Conservation (phyloP, 2,797 vertebrate species). For the Enteromius radiatus region DNA sequence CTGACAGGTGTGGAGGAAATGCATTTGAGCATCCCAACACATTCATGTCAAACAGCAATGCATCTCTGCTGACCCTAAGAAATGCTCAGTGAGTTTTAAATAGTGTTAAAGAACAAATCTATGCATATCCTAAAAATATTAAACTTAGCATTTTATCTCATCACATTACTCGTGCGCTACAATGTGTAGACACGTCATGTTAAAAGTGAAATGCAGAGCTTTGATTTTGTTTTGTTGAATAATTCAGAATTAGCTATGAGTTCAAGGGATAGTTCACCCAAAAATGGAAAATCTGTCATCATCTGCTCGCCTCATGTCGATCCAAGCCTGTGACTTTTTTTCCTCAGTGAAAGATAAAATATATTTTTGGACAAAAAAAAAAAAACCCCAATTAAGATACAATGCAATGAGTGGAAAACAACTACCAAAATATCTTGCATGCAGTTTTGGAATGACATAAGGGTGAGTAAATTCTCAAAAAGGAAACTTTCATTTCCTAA, state of each 20-base stretch:
- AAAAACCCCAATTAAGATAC: no score
- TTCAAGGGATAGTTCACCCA: neutral
- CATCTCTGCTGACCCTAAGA: conserved; percentile 2
- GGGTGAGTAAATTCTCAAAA: neutral
- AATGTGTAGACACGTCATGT: neutral
- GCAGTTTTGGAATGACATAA: neutral
- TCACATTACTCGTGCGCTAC: neutral
- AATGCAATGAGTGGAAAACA: no score
- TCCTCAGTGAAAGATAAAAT: neutral
- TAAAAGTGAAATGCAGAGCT: neutral
- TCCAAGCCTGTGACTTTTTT: neutral
- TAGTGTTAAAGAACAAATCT: neutral
- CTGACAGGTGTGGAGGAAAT: conserved; percentile 38
- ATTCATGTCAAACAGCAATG: conserved; percentile 5
- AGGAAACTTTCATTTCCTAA: neutral
- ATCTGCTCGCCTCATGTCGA: neutral
- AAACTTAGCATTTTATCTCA: neutral
- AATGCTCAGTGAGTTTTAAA: neutral
- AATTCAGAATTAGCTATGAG: neutral
- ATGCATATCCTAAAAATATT: neutral
- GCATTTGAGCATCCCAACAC: conserved; percentile 29
- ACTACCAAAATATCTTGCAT: neutral
- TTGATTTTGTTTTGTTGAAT: neutral
- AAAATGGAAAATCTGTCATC: neutral
- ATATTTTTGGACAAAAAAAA: neutral